phyloP scores from a whole-genome alignment of 2,113 vertebrate species.

The Paracanthobrama guichenoti region DNA sequence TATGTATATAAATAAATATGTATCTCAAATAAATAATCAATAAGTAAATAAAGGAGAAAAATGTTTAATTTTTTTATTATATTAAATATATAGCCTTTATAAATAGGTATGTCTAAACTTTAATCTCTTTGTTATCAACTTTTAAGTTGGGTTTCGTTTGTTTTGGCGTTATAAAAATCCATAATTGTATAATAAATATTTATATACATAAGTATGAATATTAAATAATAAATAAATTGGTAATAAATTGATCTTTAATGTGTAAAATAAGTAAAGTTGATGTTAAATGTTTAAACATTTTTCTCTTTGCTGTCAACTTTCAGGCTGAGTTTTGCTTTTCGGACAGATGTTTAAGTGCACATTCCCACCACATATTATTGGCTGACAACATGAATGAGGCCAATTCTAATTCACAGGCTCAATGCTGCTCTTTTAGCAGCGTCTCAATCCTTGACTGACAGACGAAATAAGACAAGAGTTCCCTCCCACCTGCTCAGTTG shows the following conservation, averaged over 20 bases:
- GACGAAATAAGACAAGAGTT: constrained; percentile 39
- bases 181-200: background rate
- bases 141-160: background rate
- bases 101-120: no score
- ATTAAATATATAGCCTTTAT: no score
- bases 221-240: background rate
- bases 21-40: background rate
- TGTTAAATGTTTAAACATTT: background rate
- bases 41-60: background rate
- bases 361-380: constrained; percentile 71
- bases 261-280: background rate
- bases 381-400: constrained; percentile 51
- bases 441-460: constrained; percentile 54
- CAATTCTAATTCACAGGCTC: constrained; percentile 33
- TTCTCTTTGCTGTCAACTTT: background rate
- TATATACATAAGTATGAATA: background rate
- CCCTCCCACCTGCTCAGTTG: constrained; percentile 72
- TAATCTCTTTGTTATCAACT: background rate
- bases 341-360: constrained; percentile 62
- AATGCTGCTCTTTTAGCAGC: constrained; percentile 51
- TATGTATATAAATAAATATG: background rate
- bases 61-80: no score
- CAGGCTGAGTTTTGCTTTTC: background rate
- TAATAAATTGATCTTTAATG: background rate
- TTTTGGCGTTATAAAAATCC: background rate